Conservation (phyloP, 1,140 invertebrate species). For the Caenorhabditis brenneri region DNA sequence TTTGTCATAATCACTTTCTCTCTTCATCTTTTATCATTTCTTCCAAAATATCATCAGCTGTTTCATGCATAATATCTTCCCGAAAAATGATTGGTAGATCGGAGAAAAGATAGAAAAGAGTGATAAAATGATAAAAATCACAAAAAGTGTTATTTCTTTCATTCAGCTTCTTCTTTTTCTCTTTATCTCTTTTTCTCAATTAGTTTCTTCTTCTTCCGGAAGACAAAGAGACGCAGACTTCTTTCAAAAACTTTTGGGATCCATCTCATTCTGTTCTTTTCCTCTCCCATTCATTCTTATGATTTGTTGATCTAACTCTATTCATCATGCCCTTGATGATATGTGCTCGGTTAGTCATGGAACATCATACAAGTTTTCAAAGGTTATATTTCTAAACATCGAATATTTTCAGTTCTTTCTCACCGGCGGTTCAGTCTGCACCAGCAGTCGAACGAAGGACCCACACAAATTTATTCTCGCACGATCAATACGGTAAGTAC, state of each 20-base stretch:
- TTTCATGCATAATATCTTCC: conserved; percentile 6
- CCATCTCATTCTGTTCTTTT: neutral
- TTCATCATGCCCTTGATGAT: neutral
- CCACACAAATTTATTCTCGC: conserved; percentile 35
- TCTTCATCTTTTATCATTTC: neutral
- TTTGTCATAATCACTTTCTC: conserved; percentile 16
- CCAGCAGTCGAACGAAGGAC: conserved; percentile 34
- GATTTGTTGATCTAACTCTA: neutral
- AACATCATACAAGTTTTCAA: too few species aligned
- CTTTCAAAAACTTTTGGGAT: neutral
- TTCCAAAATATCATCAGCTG: conserved; percentile 24
- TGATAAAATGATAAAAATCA: neutral
- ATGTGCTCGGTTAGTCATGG: conserved; percentile 31
- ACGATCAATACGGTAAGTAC: conserved; percentile 31
- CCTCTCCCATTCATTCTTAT: too few species aligned
- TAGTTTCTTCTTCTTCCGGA: neutral
- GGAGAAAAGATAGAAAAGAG: neutral
- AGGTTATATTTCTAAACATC: too few species aligned
- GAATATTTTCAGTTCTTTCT: conserved; percentile 11
- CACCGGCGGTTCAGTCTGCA: conserved; percentile 26
- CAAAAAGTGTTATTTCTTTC: neutral
- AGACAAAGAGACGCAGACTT: neutral
- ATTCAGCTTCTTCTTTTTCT: neutral
- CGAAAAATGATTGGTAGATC: conserved; percentile 39
- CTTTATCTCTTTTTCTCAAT: conserved; percentile 10